Evolutionary conservation across 2,113 vertebrate species (phyloP).

Genomic region (Sylvia atricapilla): DNA sequence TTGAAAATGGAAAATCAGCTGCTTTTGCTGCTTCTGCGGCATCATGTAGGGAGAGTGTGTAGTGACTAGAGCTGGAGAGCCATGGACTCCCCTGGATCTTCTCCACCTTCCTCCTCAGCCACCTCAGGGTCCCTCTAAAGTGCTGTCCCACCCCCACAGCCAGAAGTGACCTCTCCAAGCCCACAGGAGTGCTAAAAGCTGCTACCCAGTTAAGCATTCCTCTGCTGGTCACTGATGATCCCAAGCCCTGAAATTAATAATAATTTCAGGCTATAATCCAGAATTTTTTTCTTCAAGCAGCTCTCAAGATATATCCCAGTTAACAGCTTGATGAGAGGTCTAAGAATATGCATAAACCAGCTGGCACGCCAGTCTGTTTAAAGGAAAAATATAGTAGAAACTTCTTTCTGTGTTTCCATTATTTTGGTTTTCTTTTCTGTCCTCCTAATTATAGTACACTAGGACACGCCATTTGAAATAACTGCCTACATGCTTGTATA

Average conservation of each 20-base stretch:
- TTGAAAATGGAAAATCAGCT: background rate
- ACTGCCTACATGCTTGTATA: background rate
- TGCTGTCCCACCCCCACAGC: background rate
- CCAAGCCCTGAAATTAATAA: background rate
- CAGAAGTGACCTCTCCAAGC: background rate
- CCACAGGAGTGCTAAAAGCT: background rate
- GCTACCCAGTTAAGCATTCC: background rate
- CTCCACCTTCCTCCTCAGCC: accelerated
- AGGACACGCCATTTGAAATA: background rate
- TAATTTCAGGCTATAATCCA: background rate
- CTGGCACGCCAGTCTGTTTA: background rate
- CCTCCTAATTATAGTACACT: background rate
- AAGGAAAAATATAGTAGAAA: background rate
- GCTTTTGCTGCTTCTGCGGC: background rate
- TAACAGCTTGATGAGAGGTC: background rate
- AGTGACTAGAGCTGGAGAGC: background rate
- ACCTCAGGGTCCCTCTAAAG: accelerated
- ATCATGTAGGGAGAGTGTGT: background rate
- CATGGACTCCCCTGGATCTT: background rate
- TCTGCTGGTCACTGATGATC: background rate
- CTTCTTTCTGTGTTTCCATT: background rate
- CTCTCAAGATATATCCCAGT: background rate
- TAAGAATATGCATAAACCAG: background rate
- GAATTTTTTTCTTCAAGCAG: background rate
- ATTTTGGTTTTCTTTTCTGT: background rate